phyloP scores from a whole-genome alignment of 2,888 invertebrate species.

The Mantis religiosa region DNA sequence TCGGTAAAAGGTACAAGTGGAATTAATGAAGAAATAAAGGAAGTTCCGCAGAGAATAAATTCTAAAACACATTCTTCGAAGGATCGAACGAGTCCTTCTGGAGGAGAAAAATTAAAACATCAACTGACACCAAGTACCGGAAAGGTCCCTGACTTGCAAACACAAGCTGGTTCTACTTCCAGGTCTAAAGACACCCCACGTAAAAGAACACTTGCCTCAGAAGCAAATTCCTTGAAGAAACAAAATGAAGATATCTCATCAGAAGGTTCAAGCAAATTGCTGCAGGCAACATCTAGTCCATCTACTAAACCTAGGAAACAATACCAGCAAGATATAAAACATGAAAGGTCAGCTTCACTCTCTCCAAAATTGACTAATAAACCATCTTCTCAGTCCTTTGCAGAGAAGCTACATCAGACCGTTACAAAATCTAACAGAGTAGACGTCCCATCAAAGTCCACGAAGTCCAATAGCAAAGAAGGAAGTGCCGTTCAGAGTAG shows the following conservation, averaged over 20 bases:
- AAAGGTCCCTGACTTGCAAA: not conserved
- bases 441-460: not conserved
- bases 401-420: not conserved
- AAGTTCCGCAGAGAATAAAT: not conserved
- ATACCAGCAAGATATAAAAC: not conserved
- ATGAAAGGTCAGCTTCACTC: not conserved
- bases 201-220: not conserved
- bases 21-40: not conserved
- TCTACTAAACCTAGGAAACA: not conserved
- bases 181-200: not conserved
- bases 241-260: not conserved
- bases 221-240: not conserved
- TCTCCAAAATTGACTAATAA: no score
- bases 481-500: not conserved
- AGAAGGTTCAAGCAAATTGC: no score
- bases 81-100: not conserved
- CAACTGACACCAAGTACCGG: not conserved
- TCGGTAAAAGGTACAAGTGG: not conserved
- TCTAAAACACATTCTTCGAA: not conserved
- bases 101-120: not conserved
- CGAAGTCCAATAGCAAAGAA: not conserved
- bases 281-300: no score
- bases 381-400: not conserved
- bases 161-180: not conserved
- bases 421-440: not conserved